Evolutionary conservation across 2,113 vertebrate species (phyloP), one percentile per base, ranked within the genome.

Genomic region (Aspidoscelis tigris): DNA sequence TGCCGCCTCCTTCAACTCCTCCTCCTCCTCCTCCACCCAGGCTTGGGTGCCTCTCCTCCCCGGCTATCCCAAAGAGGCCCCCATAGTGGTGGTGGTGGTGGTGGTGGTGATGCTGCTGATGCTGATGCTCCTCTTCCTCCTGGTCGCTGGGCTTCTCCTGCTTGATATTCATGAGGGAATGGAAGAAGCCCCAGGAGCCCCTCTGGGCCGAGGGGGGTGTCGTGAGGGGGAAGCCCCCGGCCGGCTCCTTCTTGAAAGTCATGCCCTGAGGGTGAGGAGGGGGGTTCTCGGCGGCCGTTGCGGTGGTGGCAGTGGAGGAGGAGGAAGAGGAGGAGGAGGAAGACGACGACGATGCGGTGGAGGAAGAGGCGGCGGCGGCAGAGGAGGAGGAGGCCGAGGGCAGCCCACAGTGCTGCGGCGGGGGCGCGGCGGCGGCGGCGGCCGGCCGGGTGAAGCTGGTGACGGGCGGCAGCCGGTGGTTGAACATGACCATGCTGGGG

Each of bases 401-500:
- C 74, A 95, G 89, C 93, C 93, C 95, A 92, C 95, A 96, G 82
- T 92, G 95, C 97, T 97, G n/a, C 94, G 96, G n/a, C 94, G 96
- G 96, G 73, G 91, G 92, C 68, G 33, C 33, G 33, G 33, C 33
- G 33, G 33, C 33, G 33, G 33, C 33, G 73, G 97, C 97, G 84
- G 98, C 95, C 89, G 98, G 96, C 86, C 97, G 96, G n/a, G 98
- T 97, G 92, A 99, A 99, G 96, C 98, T 99, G 97, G 98, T 97
- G 94, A 99, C 98, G 43, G 98, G 98, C 69, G 98, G 98, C 87
- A 99, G 94, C 90, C 98, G 97, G 96, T 99, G 98, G 95, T 98
- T 99, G 95, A 99, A 99, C 98, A 99, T 98, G 86, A 98, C 97
- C 98, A 98, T 98, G 93, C 97, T 94, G 88, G 96, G 97, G 87